Evolutionary conservation across 1,140 invertebrate species (phyloP), one percentile per base, ranked within the genome.

Genomic region (Zaprionus vittiger): DNA sequence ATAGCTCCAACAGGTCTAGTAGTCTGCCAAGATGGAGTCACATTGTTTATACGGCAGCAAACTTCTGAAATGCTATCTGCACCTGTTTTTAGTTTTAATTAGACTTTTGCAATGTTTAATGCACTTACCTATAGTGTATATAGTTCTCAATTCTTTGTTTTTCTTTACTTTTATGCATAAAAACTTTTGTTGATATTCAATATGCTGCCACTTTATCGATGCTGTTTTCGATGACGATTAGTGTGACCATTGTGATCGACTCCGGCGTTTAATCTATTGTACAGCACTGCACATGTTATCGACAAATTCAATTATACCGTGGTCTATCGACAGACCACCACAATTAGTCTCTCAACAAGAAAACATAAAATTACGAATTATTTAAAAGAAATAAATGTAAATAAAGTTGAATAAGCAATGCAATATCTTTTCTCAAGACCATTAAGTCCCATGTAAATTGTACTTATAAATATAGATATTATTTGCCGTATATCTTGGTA

Each of bases 341-440:
- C 73, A 75, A 47, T 28, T 70, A 63, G 52, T 57, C 66, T 63
- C 31, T 75, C 31, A 70, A 63, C 66, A 70, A 70, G 73, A 75
- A 75, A 70, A 75, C 66, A 70, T 75, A 70, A 70, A 75, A 63
- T 63, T 63, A 49, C 49, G 49, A 75, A 59, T 56, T 56, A 57
- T 69, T 75, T 70, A 57, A 70, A 56, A 69, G 57, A 69, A 69
- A 38, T 24, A 52, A 70, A 49, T 63, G 28, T 70, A 70, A 70
- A 63, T 31, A 70, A 17, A 26, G 22, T 41, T 34, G 7, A 14
- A 38, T n/a, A 20, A 17, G 5, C 31, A 7, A 14, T 17, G 14
- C 14, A 7, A 54, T 15, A 22, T 54, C 4, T 14, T 12, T 14
- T 20, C 4, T 24, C 14, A 52, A 14, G 1, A 14, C 20, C 12